Percentiles rank a stretch among this genome's conserved stretches.
Evolutionary conservation across 2,113 vertebrate genomes (phyloP).

Genomic region (Ploceus nigricollis): DNA sequence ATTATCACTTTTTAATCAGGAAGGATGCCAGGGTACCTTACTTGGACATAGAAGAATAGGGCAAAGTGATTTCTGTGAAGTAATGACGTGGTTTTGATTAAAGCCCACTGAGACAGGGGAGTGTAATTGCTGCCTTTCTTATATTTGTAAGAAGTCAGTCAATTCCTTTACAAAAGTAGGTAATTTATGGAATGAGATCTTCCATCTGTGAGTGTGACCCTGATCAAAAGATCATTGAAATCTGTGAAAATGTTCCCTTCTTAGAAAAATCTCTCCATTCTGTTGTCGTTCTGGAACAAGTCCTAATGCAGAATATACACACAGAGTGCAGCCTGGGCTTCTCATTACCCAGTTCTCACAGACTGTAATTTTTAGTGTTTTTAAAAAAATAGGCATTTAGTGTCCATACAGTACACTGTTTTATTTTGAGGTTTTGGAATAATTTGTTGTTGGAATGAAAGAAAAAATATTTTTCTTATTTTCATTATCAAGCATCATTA

Average conservation of each 20-base stretch:
- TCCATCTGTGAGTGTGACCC: background rate
- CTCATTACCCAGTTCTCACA: background rate
- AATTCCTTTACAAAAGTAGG: background rate
- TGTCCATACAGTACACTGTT: background rate
- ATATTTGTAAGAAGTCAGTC: background rate
- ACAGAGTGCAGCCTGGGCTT: background rate
- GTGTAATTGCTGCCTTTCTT: background rate
- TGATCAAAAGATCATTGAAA: background rate
- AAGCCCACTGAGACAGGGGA: background rate
- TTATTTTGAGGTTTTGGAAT: background rate
- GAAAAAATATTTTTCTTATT: background rate
- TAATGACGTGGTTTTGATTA: background rate
- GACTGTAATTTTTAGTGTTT: background rate
- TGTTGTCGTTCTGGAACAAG: background rate
- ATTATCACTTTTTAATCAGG: slow-evolving; percentile 15
- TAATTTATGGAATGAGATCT: background rate
- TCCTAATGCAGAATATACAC: background rate
- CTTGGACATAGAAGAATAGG: background rate
- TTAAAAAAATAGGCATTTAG: background rate
- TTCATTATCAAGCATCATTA: background rate
- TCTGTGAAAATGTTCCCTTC: background rate
- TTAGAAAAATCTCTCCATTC: background rate
- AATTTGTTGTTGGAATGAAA: background rate
- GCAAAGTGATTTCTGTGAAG: background rate
- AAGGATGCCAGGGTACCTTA: background rate